phyloP scores from a whole-genome alignment of 2,113 vertebrate species.

The Xiphophorus couchianus region DNA sequence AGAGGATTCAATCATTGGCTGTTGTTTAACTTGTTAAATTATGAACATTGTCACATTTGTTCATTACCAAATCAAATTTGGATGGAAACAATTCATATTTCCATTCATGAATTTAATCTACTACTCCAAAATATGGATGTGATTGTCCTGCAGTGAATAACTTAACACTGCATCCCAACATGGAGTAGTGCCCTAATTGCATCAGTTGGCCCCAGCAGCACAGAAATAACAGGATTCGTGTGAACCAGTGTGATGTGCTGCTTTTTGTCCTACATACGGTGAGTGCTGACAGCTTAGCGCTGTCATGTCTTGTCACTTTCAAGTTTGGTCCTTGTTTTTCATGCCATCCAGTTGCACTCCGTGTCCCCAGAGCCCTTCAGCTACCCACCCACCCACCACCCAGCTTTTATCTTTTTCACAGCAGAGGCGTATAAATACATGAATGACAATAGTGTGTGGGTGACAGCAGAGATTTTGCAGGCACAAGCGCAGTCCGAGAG shows the following conservation, averaged over 20 bases:
- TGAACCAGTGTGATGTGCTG: constrained; percentile 16
- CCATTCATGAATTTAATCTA: constrained; percentile 4
- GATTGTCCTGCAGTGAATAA: constrained; percentile 18
- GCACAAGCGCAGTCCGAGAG: constrained; percentile 20
- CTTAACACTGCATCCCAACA: background rate
- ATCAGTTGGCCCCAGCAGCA: background rate
- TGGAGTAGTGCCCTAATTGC: background rate
- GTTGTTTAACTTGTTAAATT: no score
- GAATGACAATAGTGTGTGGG: constrained; percentile 57
- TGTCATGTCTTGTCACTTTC: constrained; percentile 28
- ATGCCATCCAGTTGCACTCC: constrained; percentile 10
- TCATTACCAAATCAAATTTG: constrained; percentile 7
- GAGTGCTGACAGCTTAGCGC: constrained; percentile 33
- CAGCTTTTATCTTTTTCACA: constrained; percentile 22
- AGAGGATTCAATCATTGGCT: background rate
- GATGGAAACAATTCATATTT: background rate
- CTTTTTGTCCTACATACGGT: constrained; percentile 7
- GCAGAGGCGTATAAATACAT: constrained; percentile 56
- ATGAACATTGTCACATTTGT: background rate
- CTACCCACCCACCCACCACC: constrained; percentile 18
- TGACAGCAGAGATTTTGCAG: constrained; percentile 57
- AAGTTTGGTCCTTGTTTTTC: constrained; percentile 21
- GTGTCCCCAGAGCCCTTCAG: constrained; percentile 5
- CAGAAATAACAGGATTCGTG: constrained; percentile 7
- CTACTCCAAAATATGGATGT: constrained; percentile 3